Percentiles rank a stretch among this genome's conserved stretches.
Evolutionary conservation across 2,797 vertebrate species (phyloP).

Genomic region (Eurystomus glaucurus): DNA sequence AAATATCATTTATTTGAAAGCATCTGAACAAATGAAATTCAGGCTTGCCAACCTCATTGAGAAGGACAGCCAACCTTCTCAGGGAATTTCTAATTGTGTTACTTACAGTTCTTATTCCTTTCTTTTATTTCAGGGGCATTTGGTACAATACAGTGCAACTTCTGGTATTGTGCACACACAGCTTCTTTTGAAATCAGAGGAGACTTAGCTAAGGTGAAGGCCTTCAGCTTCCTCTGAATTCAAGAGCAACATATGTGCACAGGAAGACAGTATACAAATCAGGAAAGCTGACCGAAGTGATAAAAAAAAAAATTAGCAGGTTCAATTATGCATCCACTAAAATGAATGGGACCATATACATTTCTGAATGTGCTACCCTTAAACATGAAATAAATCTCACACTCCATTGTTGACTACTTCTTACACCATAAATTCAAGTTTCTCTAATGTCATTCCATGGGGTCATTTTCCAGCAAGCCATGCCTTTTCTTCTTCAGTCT

Average conservation of each 20-base stretch:
- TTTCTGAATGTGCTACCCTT: neutral
- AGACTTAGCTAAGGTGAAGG: neutral
- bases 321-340: neutral
- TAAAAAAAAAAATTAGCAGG: neutral
- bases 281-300: neutral
- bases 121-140: slow-evolving; percentile 33
- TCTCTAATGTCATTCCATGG: neutral
- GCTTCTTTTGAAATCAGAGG: slow-evolving; percentile 21
- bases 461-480: neutral
- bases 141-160: neutral
- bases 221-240: neutral
- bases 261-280: neutral
- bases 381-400: neutral
- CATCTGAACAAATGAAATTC: slow-evolving; percentile 45
- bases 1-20: slow-evolving; percentile 51
- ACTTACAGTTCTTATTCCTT: slow-evolving; percentile 1
- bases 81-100: slow-evolving; percentile 2
- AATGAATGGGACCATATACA: neutral
- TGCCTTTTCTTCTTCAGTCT: neutral
- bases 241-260: neutral
- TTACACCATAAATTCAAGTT: neutral
- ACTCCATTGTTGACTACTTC: rapidly evolving
- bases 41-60: slow-evolving; percentile 3
- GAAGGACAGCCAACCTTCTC: neutral
- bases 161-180: neutral